phyloP scores from a whole-genome alignment of 1,140 invertebrate species.

The Drosophila willistoni region DNA sequence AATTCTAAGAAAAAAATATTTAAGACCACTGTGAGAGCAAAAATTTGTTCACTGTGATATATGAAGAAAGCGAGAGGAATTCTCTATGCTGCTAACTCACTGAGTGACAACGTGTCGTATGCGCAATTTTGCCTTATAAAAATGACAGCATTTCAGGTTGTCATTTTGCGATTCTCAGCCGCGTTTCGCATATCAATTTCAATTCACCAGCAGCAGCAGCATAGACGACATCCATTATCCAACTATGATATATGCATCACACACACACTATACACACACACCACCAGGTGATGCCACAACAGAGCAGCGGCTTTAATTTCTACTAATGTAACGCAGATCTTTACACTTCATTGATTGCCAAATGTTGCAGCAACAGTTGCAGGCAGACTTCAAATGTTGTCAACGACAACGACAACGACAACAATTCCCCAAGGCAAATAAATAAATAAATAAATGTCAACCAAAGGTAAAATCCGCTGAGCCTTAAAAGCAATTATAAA shows the following conservation, averaged over 20 bases:
- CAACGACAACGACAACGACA: slow-evolving; percentile 41
- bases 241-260: slow-evolving; percentile 14
- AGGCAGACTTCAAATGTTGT: slow-evolving; percentile 67
- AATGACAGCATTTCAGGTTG: slow-evolving; percentile 71
- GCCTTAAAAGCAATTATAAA: slow-evolving; percentile 79
- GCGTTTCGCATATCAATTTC: slow-evolving; percentile 75
- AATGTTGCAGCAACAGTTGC: slow-evolving; percentile 54
- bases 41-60: not conserved
- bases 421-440: slow-evolving; percentile 78
- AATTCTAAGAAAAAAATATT: not conserved
- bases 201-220: slow-evolving; percentile 63
- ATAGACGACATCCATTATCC: slow-evolving; percentile 44
- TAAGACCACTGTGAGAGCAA: not conserved
- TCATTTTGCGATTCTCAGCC: slow-evolving; percentile 56
- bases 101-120: slow-evolving; percentile 64
- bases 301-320: slow-evolving; percentile 41
- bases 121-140: slow-evolving; percentile 74
- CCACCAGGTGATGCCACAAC: slow-evolving; percentile 1
- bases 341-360: slow-evolving; percentile 73
- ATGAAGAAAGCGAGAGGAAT: not conserved
- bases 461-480: slow-evolving; percentile 46
- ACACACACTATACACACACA: slow-evolving; percentile 11
- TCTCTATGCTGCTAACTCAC: slow-evolving; percentile 21
- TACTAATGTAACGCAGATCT: slow-evolving; percentile 61
- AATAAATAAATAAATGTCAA: slow-evolving; percentile 67